Evolutionary conservation across 2,797 vertebrate genomes (phyloP), one percentile per base, ranked within the genome.

Genomic region (Choloepus didactylus): DNA sequence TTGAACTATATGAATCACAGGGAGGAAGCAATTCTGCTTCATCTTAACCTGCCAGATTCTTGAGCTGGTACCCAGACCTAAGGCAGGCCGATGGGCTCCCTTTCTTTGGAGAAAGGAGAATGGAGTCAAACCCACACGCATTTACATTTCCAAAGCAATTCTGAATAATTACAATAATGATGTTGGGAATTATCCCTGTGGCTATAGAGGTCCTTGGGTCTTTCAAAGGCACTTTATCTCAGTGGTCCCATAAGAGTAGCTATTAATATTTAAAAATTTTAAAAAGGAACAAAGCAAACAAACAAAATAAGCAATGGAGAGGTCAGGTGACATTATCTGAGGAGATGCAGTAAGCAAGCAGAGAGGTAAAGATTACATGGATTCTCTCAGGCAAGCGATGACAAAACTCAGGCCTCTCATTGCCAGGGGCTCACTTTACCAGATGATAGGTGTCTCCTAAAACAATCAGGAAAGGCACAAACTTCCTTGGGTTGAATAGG

Each of bases 131-230:
- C 27, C 9, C 31, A 46, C 9, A 10, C 2, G 12, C 14, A 44
- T 79, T 83, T 80, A 70, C 6, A 64, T 59, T 93, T 83, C 23
- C 27, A 83, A 83, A 79, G 87, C 31, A 80, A 75, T 73, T 84
- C 72, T 54, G 70, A 66, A 84, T 6, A 54, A 87, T 75, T n/a
- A 44, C 25, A 15, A 14, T 10, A 72, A 70, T 3, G 9, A 31
- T 44, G 56, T 31, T 86, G 54, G 35, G 15, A 38, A 56, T 62
- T 64, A 72, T 23, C 84, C 1, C n/a, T 69, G 29, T 27, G 31
- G 21, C 38, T 66, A 82, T 4, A 4, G 27, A 89, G 60, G 60
- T 87, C 76, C 5, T 10, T n/a, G 44, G 38, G 83, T 19, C 25
- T 67, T 91, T 89, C 31, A 64, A 76, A 88, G 25, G 12, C 10